Conservation (phyloP, 2,797 vertebrate species). For the Hybognathus amarus region DNA sequence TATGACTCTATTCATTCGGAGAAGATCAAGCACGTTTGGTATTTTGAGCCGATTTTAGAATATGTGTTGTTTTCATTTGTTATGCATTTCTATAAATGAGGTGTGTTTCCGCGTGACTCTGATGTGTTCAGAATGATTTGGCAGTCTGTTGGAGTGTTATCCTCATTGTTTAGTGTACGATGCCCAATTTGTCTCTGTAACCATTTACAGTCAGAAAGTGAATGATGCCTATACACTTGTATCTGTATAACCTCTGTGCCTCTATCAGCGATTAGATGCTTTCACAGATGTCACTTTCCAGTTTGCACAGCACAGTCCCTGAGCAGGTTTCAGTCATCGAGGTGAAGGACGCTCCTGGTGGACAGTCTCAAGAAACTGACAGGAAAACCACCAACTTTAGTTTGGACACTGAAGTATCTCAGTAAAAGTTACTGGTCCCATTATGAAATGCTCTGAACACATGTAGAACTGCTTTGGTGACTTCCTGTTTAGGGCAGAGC, state of each 20-base stretch:
- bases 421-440: conserved; percentile 60
- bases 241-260: background rate
- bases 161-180: background rate
- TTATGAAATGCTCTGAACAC: conserved; percentile 69
- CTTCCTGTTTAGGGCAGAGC: conserved; percentile 67
- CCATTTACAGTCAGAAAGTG: background rate
- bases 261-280: background rate
- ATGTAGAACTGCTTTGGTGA: conserved; percentile 73
- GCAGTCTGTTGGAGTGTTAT: background rate
- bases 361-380: conserved; percentile 77
- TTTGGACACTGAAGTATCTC: conserved; percentile 67
- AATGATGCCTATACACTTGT: background rate
- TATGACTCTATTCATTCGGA: background rate
- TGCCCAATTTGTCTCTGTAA: background rate
- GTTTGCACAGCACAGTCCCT: conserved; percentile 70
- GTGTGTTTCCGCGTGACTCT: background rate
- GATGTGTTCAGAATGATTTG: background rate
- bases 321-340: conserved; percentile 80
- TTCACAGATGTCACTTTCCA: background rate
- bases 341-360: conserved; percentile 69
- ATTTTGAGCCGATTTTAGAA: background rate
- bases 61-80: background rate
- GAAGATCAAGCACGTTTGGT: background rate
- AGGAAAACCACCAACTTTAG: conserved; percentile 77
- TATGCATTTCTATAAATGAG: background rate